Percentiles rank a stretch among this genome's conserved stretches.
These are phyloP conservation scores for Brachionus koreanus DNA, from an alignment of 1,140 invertebrate genomes.

Conservation along the genomic window DNA sequence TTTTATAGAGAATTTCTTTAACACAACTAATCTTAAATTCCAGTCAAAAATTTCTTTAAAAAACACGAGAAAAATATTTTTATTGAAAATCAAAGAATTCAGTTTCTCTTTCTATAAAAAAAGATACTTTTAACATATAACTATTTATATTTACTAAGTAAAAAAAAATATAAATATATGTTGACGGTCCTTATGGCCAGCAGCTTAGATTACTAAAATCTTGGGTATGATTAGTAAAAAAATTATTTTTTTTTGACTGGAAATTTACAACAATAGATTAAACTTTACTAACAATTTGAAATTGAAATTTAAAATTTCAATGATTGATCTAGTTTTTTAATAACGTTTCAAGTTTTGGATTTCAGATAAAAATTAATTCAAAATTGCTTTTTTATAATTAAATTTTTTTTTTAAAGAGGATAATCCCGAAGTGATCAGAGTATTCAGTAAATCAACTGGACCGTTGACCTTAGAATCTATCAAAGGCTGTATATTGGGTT, in stretches of 20 bases:
- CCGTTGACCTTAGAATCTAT: conserved; percentile 30
- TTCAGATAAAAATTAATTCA: background rate
- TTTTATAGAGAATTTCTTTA: background rate
- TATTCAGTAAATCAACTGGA: background rate
- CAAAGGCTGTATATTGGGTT: conserved; percentile 36
- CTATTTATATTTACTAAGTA: too few relatives aligned
- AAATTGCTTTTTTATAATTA: background rate
- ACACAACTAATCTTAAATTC: too few relatives aligned
- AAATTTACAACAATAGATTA: background rate
- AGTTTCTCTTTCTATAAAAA: too few relatives aligned
- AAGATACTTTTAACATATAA: too few relatives aligned
- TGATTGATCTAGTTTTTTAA: background rate
- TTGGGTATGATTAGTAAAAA: too few relatives aligned
- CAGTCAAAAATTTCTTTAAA: too few relatives aligned
- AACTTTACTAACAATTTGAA: background rate
- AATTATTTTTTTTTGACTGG: background rate
- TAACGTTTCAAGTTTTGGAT: background rate
- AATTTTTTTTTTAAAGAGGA: background rate
- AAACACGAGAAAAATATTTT: too few relatives aligned
- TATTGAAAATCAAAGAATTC: too few relatives aligned
- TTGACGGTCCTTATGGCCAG: too few relatives aligned
- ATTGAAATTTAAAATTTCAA: too few relatives aligned
- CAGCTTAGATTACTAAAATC: too few relatives aligned
- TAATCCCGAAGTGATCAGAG: conserved; percentile 22
- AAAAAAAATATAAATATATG: too few relatives aligned